Evolutionary conservation across 2,113 vertebrate genomes (phyloP).

Genomic region (Mormoops blainvillei): DNA sequence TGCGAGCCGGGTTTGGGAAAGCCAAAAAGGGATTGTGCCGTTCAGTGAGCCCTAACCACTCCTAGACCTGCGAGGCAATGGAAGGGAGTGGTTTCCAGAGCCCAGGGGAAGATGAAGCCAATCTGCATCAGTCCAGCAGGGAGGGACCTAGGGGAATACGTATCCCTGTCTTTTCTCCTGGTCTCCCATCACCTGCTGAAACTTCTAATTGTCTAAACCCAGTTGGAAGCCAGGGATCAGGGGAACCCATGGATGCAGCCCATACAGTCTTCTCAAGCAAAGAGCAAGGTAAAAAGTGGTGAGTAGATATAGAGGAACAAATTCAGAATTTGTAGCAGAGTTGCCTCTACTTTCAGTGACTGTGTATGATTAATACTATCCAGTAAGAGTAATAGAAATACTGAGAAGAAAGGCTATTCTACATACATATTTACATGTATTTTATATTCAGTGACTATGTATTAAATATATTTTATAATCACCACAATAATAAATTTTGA

Average conservation of each 20-base stretch:
- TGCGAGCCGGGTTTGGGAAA: not conserved
- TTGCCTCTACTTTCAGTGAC: not conserved
- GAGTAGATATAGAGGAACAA: not conserved
- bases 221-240: too few relatives aligned
- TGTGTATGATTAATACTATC: not conserved
- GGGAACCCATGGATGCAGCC: too few relatives aligned
- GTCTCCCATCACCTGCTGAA: not conserved
- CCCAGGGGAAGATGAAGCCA: not conserved
- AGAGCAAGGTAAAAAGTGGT: not conserved
- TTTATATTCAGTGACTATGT: not conserved
- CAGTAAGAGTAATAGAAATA: not conserved
- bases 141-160: not conserved
- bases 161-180: not conserved
- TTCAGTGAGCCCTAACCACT: not conserved
- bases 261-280: not conserved
- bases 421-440: not conserved
- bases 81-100: not conserved
- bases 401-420: not conserved
- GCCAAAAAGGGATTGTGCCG: not conserved
- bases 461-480: not conserved
- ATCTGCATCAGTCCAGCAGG: not conserved
- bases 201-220: not conserved
- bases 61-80: not conserved
- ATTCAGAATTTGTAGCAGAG: not conserved
- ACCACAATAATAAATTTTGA: not conserved